Evolutionary conservation across 2,888 invertebrate species (phyloP), one percentile per base, ranked within the genome.

Genomic region (Dysmachus trigonus): DNA sequence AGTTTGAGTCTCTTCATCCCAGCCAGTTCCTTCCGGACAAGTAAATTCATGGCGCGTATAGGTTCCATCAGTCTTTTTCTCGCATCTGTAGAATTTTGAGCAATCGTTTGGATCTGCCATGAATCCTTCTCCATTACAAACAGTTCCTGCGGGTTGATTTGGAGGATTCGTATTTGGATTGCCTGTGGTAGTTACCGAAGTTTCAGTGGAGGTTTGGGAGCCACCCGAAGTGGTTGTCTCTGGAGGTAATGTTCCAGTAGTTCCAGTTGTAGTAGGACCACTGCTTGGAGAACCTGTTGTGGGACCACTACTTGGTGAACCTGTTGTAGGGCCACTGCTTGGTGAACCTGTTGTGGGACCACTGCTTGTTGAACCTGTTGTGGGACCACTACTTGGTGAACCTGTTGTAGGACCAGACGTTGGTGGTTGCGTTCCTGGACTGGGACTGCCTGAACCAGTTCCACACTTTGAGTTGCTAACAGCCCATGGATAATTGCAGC

Each of bases 21-120:
- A 96, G n/a, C 94, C 93, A 0, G 95, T 95, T 47, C 95, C 95
- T 86, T 93, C 93, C 0, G 94, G 94, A 89, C 95, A 95, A 83
- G 92, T 91, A 89, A 95, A 95, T 79, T 95, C 94, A 89, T 94
- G 94, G 89, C 93, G 94, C 0, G 91, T 93, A 86, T 91, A 93
- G 27, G 92, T 92, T 35, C 92, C 92, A 22, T 92, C 91, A 0
- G 92, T 93, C 86, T 93, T 92, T 79, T 91, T 90, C 0, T 94
- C 94, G 88, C 94, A 94, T 73, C 94, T 92, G 87, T 94, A 94
- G 90, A 94, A 94, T 88, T 93, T 94, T 15, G 91, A 92, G 87
- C 94, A 94, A 88, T 94, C 93, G 72, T 93, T 92, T 2, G 94
- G 93, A 89, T 95, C 93, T 0, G 94, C 93, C 92, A 94, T 94